These are phyloP conservation scores for Helicolenus hilgendorfi DNA, from an alignment of 2,797 vertebrate genomes.

Conservation along the genomic window DNA sequence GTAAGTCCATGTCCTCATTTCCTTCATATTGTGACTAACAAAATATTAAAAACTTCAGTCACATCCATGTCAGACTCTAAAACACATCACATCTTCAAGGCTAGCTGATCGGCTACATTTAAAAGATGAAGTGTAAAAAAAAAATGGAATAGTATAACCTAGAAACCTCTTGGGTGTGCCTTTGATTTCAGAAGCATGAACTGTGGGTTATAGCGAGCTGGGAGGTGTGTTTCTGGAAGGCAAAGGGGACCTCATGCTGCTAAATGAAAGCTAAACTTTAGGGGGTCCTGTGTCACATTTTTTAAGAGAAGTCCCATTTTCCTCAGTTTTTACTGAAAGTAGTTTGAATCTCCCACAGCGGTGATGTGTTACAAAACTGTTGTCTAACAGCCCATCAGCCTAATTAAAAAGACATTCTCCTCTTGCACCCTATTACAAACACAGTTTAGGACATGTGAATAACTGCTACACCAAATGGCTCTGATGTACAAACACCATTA, in stretches of 20 bases:
- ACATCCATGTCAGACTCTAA: neutral
- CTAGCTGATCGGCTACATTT: neutral
- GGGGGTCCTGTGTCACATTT: neutral
- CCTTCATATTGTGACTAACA: neutral
- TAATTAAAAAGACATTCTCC: conserved; percentile 29
- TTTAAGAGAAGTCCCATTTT: neutral
- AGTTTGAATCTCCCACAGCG: conserved; percentile 21
- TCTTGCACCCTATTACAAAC: neutral
- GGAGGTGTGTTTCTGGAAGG: conserved; percentile 3
- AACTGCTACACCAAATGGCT: neutral
- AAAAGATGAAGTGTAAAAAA: neutral
- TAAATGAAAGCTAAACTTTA: conserved; percentile 37
- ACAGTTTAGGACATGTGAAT: neutral
- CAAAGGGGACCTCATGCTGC: neutral
- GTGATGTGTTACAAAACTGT: conserved; percentile 1
- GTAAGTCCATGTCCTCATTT: neutral
- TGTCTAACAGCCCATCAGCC: conserved; percentile 5
- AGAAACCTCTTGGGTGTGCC: neutral
- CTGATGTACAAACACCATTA: conserved; percentile 4
- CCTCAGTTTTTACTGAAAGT: neutral
- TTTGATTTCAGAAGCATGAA: conserved; percentile 21
- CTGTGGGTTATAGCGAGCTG: neutral
- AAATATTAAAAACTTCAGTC: neutral
- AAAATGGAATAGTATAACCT: neutral
- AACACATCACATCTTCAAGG: neutral